Evolutionary conservation across 2,113 vertebrate species (phyloP).

Genomic region (Myrmophylax atrothorax): DNA sequence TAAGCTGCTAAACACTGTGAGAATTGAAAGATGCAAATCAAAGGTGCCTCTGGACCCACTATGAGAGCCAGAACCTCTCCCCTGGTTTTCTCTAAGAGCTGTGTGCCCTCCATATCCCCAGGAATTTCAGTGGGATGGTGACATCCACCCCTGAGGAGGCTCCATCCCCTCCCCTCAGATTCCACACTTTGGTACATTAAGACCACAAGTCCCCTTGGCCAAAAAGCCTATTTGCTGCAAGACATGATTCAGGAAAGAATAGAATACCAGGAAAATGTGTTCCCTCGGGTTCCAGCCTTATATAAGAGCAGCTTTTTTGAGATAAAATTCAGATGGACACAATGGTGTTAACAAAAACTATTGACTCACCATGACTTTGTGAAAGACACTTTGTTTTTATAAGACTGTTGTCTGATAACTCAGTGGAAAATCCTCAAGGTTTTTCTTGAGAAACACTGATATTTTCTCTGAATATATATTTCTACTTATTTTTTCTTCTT

Average conservation of each 20-base stretch:
- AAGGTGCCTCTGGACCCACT: not conserved
- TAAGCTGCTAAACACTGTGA: not conserved
- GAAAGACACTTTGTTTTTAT: not conserved
- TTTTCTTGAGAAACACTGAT: not conserved
- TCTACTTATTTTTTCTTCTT: not conserved
- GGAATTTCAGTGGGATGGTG: too few relatives aligned
- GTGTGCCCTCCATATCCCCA: accelerated
- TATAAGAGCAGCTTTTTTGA: not conserved
- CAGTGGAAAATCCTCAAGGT: not conserved
- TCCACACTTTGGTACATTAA: accelerated
- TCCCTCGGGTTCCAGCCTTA: not conserved
- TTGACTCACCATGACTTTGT: not conserved
- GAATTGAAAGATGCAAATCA: not conserved
- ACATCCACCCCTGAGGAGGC: accelerated
- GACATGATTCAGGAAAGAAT: not conserved
- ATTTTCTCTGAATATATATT: not conserved
- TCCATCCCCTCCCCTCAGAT: not conserved
- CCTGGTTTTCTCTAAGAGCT: not conserved
- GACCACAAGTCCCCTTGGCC: not conserved
- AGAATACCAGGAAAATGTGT: not conserved
- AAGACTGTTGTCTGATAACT: not conserved
- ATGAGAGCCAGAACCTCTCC: not conserved
- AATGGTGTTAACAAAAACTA: not conserved
- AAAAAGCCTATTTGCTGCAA: not conserved
- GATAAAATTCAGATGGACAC: not conserved